A percentile compares a stretch with the other conserved stretches of the same genome.
These are phyloP conservation scores for Zootermopsis nevadensis DNA, from an alignment of 2,888 invertebrate genomes.

Conservation along the genomic window DNA sequence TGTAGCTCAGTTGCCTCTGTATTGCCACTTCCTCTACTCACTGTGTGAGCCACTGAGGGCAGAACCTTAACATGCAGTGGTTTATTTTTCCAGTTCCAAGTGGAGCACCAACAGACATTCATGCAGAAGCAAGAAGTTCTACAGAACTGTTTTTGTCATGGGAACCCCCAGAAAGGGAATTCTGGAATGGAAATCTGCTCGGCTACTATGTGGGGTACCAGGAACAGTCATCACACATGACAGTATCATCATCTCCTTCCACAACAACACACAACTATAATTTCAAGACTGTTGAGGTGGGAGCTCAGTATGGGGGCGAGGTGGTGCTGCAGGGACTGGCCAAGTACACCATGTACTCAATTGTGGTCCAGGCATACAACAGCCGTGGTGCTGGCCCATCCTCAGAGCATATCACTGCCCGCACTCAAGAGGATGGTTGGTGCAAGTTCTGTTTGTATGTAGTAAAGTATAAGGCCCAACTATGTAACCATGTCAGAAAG, in stretches of 20 bases:
- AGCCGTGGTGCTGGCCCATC: slow-evolving; percentile 88
- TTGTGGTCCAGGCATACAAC: slow-evolving; percentile 88
- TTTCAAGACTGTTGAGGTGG: slow-evolving; percentile 79
- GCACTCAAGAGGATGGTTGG: slow-evolving; percentile 86
- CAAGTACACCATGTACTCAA: slow-evolving; percentile 83
- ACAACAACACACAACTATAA: slow-evolving; percentile 65
- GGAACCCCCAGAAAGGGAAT: slow-evolving; percentile 87
- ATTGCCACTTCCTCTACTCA: too few relatives aligned
- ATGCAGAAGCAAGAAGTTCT: slow-evolving; percentile 86
- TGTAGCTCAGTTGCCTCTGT: too few relatives aligned
- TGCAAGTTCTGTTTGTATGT: slow-evolving; percentile 46
- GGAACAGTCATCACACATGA: slow-evolving; percentile 64
- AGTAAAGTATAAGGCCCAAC: neutral
- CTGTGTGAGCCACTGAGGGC: too few relatives aligned
- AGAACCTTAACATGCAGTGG: too few relatives aligned
- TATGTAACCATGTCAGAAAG: too few relatives aligned
- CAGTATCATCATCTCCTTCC: slow-evolving; percentile 44
- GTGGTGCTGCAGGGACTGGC: slow-evolving; percentile 76
- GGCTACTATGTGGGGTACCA: slow-evolving; percentile 91
- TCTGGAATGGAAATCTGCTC: slow-evolving; percentile 88
- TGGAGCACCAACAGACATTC: slow-evolving; percentile 83
- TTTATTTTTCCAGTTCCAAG: slow-evolving; percentile 67
- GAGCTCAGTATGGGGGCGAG: slow-evolving; percentile 75
- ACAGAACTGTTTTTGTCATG: slow-evolving; percentile 86
- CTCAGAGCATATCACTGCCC: slow-evolving; percentile 81